These are phyloP conservation scores for Malurus cyaneus DNA, from an alignment of 2,113 vertebrate species.

Conservation along the genomic window DNA sequence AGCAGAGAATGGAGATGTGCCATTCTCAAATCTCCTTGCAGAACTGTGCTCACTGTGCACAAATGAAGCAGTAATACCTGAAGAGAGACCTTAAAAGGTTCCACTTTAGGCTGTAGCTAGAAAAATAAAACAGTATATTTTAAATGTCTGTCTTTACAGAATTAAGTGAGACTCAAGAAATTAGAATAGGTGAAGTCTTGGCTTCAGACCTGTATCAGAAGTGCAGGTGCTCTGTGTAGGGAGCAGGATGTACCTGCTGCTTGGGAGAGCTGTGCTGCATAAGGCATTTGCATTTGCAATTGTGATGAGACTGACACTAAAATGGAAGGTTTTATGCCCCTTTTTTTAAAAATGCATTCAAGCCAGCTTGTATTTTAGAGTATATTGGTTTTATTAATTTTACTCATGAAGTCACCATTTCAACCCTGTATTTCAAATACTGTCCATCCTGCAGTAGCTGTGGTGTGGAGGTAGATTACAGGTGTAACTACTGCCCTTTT, in stretches of 20 bases:
- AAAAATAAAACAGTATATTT: background rate
- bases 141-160: background rate
- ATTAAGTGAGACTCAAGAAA: background rate
- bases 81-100: background rate
- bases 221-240: background rate
- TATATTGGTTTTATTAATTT: background rate
- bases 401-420: background rate
- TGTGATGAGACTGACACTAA: background rate
- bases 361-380: background rate
- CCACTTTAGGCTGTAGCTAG: background rate
- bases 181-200: background rate
- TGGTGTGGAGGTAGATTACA: background rate
- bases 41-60: background rate
- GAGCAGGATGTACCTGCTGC: background rate
- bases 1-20: background rate
- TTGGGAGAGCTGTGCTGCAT: background rate
- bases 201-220: background rate
- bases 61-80: background rate
- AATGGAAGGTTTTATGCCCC: background rate
- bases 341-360: background rate
- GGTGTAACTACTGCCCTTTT: background rate
- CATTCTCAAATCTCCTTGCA: background rate
- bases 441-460: background rate
- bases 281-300: background rate
- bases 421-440: background rate